These are phyloP conservation scores for Nemopilema nomurai DNA, from an alignment of 30 jellyfish, hydroid and myxozoan species.

Conservation along the genomic window DNA sequence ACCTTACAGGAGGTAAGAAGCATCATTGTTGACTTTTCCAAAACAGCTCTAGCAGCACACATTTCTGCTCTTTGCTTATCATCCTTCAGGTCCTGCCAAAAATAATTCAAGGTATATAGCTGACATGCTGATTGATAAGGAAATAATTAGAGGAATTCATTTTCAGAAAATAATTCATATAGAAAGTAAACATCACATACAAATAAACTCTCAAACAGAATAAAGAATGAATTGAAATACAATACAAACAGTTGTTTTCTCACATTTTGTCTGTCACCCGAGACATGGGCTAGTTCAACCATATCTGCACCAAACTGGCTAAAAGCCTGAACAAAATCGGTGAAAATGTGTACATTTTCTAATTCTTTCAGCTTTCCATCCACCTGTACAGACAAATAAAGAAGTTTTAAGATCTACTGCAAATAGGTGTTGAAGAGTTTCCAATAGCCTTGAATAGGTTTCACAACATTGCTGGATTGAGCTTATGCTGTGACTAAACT, in stretches of 20 bases:
- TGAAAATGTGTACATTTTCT: constrained; percentile 83
- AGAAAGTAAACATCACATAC: too few relatives aligned
- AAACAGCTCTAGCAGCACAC: constrained; percentile 97
- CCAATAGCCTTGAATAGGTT: too few relatives aligned
- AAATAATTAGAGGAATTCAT: not conserved
- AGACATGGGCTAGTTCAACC: constrained; percentile 96
- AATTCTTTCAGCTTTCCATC: constrained; percentile 77
- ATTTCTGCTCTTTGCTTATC: constrained; percentile 97
- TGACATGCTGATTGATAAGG: not conserved
- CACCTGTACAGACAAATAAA: constrained; percentile 50
- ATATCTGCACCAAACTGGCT: constrained; percentile 97
- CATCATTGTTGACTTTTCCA: constrained; percentile 99
- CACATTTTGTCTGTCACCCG: constrained; percentile 98
- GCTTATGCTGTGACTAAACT: too few relatives aligned
- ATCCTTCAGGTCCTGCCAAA: constrained; percentile 87
- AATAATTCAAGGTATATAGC: not conserved
- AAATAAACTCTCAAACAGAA: not conserved
- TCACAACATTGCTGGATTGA: too few relatives aligned
- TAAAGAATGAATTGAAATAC: not conserved
- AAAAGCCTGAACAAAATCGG: constrained; percentile 91
- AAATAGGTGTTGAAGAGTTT: not conserved
- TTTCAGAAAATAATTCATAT: not conserved
- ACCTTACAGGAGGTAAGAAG: constrained; percentile 97
- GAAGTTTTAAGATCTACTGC: too few relatives aligned
- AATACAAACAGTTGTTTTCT: constrained; percentile 9